phyloP scores from a whole-genome alignment of 2,113 vertebrate genomes.

The Callorhinus ursinus region DNA sequence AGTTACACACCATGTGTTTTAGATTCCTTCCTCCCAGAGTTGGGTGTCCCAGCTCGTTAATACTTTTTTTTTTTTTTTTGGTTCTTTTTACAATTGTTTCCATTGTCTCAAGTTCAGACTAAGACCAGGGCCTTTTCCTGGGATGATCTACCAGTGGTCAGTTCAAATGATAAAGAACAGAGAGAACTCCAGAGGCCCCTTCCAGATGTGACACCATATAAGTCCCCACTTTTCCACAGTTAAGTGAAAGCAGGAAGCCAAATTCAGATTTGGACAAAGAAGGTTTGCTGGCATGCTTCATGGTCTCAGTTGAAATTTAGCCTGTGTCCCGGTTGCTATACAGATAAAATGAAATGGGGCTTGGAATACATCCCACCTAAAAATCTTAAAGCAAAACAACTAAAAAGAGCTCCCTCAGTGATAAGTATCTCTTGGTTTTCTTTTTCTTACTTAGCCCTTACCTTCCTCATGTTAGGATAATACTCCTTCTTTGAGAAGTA shows the following conservation, averaged over 20 bases:
- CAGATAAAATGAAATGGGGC: no score
- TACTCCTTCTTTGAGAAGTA: no score
- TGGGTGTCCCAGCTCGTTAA: neutral
- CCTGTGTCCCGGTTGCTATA: no score
- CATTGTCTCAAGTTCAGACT: neutral
- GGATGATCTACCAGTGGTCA: neutral
- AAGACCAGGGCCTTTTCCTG: neutral
- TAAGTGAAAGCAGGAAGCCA: neutral
- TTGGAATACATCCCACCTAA: no score
- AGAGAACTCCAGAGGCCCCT: neutral
- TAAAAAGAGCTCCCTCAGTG: no score
- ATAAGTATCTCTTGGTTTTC: no score
- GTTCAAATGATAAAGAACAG: neutral
- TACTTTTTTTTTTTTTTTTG: neutral
- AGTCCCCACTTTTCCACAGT: neutral
- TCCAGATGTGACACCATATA: neutral
- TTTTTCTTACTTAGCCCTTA: no score
- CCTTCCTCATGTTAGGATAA: no score
- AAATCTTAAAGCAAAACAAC: no score
- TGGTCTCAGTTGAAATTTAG: no score
- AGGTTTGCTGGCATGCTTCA: no score
- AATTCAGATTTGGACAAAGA: neutral
- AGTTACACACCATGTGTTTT: no score
- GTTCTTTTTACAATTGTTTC: neutral
- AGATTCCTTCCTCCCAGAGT: neutral